Conservation (phyloP, 2,797 vertebrate species). For the Hafferia zeledoni region DNA sequence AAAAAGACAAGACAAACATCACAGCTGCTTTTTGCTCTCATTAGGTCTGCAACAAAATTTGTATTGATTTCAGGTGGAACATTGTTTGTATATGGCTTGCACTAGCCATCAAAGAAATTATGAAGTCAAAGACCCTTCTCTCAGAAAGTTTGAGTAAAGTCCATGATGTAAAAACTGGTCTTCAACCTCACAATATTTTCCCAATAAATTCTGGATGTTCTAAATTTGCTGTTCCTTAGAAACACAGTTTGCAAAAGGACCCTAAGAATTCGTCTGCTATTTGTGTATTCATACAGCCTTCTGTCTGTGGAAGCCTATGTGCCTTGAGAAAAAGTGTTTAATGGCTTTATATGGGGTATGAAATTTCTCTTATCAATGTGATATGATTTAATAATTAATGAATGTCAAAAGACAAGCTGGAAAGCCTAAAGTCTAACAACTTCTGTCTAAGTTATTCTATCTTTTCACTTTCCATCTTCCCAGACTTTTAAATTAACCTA, state of each 20-base stretch:
- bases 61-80: background rate
- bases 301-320: background rate
- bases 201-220: background rate
- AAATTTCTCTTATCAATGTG: slow-evolving; percentile 49
- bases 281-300: slow-evolving; percentile 6
- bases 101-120: background rate
- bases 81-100: background rate
- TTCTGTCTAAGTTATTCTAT: slow-evolving; percentile 21
- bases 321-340: slow-evolving; percentile 32
- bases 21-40: background rate
- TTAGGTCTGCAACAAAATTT: background rate
- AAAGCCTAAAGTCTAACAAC: slow-evolving; percentile 36
- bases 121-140: background rate
- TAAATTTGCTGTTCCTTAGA: background rate
- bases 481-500: slow-evolving; percentile 3
- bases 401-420: slow-evolving; percentile 28
- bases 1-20: background rate
- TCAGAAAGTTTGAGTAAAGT: background rate
- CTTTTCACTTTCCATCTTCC: background rate
- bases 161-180: background rate
- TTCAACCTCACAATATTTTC: background rate
- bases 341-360: slow-evolving; percentile 29
- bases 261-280: background rate
- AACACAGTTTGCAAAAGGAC: background rate
- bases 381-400: slow-evolving; percentile 60